Evolutionary conservation across 2,113 vertebrate genomes (phyloP), one percentile per base, ranked within the genome.

Genomic region (Fulmarus glacialis): DNA sequence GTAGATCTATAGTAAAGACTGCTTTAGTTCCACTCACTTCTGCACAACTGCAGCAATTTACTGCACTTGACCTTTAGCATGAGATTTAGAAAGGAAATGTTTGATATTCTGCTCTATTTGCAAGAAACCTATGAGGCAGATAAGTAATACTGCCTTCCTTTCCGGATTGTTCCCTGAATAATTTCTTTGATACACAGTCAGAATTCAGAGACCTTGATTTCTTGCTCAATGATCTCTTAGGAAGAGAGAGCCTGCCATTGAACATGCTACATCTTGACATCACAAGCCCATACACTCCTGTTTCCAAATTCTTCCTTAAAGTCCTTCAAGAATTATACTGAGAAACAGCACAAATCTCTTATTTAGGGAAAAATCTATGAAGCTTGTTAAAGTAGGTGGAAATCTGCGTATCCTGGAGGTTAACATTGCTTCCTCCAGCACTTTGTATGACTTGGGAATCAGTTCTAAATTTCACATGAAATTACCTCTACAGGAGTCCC

Each of bases 21-120:
- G 87, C 59, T 92, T 90, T 90, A 82, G 32, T 74, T 86, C 72
- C 52, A 34, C 77, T 92, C 56, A 23, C 45, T 89, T 95, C 68
- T 84, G 56, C 79, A 86, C 83, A 93, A 71, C 82, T 89, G 84
- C 70, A 83, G 87, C 92, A 94, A 93, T 95, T 88, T 90, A 88
- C 66, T 82, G 75, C 90, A 94, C 70, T 94, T 97, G 93, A 97
- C 97, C 97, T 97, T 97, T 97, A 88, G 42, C 10, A 34, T 92
- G 92, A 95, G 97, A 88, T 95, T 95, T 92, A 83, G 85, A 90
- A 90, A 94, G 88, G 88, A 94, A 95, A 66, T 80, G 45, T 87
- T 96, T 96, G 91, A 91, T 96, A 95, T 82, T 89, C 78, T 82
- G 23, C 50, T 94, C 66, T 90, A 40, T 90, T 96, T 96, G 81